These are phyloP conservation scores for Euclidia mi DNA, from an alignment of 2,888 invertebrate genomes.

Conservation along the genomic window DNA sequence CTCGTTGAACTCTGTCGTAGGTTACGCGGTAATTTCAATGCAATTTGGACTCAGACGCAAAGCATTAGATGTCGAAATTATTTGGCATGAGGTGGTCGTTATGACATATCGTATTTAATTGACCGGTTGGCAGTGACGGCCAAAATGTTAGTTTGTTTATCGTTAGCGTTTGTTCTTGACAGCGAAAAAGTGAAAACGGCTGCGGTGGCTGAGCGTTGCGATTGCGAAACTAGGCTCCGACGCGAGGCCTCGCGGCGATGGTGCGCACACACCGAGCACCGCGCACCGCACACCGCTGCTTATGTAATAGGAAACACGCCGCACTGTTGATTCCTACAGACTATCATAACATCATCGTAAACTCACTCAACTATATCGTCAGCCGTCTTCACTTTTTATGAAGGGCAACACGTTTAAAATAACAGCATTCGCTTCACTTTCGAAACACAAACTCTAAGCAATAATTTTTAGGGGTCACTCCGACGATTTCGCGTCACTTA, in stretches of 20 bases:
- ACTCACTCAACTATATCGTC: conserved; percentile 32
- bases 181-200: conserved; percentile 90
- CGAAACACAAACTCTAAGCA: conserved; percentile 17
- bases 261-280: conserved; percentile 62
- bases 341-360: conserved; percentile 52
- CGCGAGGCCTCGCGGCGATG: conserved; percentile 71
- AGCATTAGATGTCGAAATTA: conserved; percentile 65
- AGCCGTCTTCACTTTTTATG: conserved; percentile 43
- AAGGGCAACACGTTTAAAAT: conserved; percentile 22
- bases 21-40: conserved; percentile 59
- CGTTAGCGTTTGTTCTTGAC: conserved; percentile 88
- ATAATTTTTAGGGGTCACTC: conserved; percentile 33
- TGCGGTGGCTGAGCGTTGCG: conserved; percentile 77
- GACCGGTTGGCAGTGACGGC: conserved; percentile 81
- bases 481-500: conserved; percentile 37
- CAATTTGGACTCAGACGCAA: conserved; percentile 72
- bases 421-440: conserved; percentile 26
- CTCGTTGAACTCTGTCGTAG: conserved; percentile 66
- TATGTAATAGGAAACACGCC: conserved; percentile 81
- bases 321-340: conserved; percentile 49
- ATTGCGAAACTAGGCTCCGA: conserved; percentile 85
- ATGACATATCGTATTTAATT: conserved; percentile 58
- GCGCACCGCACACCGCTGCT: too few relatives aligned
- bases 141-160: conserved; percentile 89
- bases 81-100: conserved; percentile 58